Evolutionary conservation across 92 coral and sea anemone genomes (phyloP).

Genomic region (Micromussa lordhowensis): DNA sequence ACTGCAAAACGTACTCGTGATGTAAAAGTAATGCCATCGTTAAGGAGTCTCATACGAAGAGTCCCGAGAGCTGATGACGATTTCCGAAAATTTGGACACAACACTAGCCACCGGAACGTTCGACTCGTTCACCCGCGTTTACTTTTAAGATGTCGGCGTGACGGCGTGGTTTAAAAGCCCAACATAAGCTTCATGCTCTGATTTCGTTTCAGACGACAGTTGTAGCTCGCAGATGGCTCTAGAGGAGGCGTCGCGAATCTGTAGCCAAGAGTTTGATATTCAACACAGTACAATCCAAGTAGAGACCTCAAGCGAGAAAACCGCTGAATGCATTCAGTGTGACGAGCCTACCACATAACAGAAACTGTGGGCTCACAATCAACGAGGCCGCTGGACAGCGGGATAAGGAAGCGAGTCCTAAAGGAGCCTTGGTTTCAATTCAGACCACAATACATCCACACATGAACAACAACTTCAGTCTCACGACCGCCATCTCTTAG

Average conservation of each 20-base stretch:
- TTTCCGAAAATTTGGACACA: too few relatives aligned
- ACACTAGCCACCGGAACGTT: too few relatives aligned
- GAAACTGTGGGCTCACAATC: not conserved
- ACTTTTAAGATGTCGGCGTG: too few relatives aligned
- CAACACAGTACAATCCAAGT: conserved; percentile 89
- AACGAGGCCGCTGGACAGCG: not conserved
- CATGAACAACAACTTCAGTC: not conserved
- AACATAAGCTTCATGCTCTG: not conserved
- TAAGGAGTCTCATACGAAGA: too few relatives aligned
- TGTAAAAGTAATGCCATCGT: too few relatives aligned
- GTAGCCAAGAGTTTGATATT: conserved; percentile 77
- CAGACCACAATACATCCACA: not conserved
- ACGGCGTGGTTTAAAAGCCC: too few relatives aligned
- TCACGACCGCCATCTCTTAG: not conserved
- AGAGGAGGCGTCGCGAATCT: conserved; percentile 73
- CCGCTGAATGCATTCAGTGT: conserved; percentile 57
- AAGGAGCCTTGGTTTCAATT: not conserved
- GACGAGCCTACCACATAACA: conserved; percentile 29
- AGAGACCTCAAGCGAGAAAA: conserved; percentile 73
- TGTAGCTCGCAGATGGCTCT: conserved; percentile 58
- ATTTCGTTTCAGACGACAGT: conserved; percentile 48
- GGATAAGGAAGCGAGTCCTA: not conserved
- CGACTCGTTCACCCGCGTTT: not conserved
- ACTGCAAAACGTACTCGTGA: too few relatives aligned
- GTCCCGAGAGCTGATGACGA: too few relatives aligned